Base-by-base conservation (phyloP, 2,797 vertebrate genomes). In the Clarias platycephalus region DNA sequence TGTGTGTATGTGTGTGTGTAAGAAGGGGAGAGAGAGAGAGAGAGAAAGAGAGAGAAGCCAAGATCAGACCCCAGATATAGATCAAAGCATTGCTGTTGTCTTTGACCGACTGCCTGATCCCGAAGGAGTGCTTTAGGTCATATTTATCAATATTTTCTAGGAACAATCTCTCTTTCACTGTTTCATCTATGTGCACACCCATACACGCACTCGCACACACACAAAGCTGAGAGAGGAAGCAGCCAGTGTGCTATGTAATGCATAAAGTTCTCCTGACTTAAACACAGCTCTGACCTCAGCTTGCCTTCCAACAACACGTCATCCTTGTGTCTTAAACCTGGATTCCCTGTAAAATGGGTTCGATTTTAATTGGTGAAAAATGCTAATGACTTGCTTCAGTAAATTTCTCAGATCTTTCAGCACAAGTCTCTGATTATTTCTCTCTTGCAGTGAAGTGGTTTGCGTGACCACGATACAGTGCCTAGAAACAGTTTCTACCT, bases 31-130 rank as follows among this genome's bases (percentile, higher is more conserved):
- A 49, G 74, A 80, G 63, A 31, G 85, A 66, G 55, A 62, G 66
- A 55, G 57, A 58, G 24, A 28, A 63, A 22, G 74, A 82, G 67
- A 3, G 15, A 13, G 34, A 58, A 74, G 68, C 81, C 84, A 60
- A 2, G 26, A n/a, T 83, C 74, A 28, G 78, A 80, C 37, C 13
- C 71, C 49, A 64, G 31, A 74, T 74, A 68, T 70, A 34, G 81
- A 85, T 84, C 68, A 80, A 83, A 89, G 67, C 37, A 24, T 24
- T 37, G 44, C 28, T 80, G 15, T 80, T 80, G 58, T 86, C 83
- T 83, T 63, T 70, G 44, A 77, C 76, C 15, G 24, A 63, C 60
- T 75, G 76, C 75, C 72, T 75, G 70, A 78, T 60, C 81, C 64
- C 16, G 13, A 18, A 82, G 83, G 28, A 82, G 60, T 16, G 66